Conservation (phyloP, 35 echinoderm and acorn worm genomes). For the Anneissia japonica region DNA sequence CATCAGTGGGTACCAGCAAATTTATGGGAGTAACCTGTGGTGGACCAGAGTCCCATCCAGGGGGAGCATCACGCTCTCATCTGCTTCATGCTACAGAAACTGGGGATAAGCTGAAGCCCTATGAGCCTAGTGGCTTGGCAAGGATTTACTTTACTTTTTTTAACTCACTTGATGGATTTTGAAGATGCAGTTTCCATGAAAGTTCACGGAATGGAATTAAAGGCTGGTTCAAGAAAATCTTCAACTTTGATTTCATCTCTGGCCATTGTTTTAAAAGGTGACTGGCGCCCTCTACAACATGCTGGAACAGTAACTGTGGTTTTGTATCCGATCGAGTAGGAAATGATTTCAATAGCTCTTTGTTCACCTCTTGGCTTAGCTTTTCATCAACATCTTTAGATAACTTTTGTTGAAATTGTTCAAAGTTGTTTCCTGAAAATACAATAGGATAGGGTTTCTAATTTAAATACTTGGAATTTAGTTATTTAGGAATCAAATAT, state of each 20-base stretch:
- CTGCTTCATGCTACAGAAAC: too few species aligned
- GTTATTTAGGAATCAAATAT: too few species aligned
- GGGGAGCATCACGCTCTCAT: too few species aligned
- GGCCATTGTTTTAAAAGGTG: slow-evolving; percentile 72
- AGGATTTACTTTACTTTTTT: not conserved
- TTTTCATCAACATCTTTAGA: not conserved
- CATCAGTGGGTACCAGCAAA: too few species aligned
- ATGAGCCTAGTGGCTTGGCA: too few species aligned
- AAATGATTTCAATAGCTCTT: slow-evolving; percentile 15
- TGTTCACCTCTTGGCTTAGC: slow-evolving; percentile 11
- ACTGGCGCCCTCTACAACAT: slow-evolving; percentile 39
- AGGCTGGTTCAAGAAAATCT: slow-evolving; percentile 60
- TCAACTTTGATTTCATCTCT: slow-evolving; percentile 72
- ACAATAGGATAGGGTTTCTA: too few species aligned
- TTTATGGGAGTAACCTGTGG: too few species aligned
- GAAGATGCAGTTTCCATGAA: slow-evolving; percentile 56
- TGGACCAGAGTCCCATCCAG: too few species aligned
- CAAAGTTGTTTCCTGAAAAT: not conserved
- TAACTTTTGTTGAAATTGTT: not conserved
- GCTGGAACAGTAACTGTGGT: slow-evolving; percentile 45
- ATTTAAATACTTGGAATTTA: too few species aligned
- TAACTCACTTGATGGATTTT: slow-evolving; percentile 65
- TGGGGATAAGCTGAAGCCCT: too few species aligned
- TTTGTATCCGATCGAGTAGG: slow-evolving; percentile 35
- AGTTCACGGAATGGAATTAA: slow-evolving; percentile 49